Evolutionary conservation across 2,888 invertebrate genomes (phyloP).

Genomic region (Hydriomena furcata): DNA sequence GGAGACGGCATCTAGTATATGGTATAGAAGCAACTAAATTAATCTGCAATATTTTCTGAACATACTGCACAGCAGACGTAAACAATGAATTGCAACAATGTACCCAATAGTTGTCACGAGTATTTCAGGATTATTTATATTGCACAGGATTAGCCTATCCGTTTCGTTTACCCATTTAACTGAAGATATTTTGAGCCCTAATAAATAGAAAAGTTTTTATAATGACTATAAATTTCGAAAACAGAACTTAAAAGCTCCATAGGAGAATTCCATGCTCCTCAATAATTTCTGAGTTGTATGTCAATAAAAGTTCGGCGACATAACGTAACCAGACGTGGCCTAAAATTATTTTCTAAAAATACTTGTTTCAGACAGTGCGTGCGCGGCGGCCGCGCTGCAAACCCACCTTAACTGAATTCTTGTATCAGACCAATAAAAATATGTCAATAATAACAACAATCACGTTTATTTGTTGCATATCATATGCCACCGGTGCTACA

Average conservation of each 20-base stretch:
- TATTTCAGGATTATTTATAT: too few relatives aligned
- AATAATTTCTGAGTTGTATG: slow-evolving; percentile 8
- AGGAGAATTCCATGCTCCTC: not conserved
- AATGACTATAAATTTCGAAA: not conserved
- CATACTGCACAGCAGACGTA: too few relatives aligned
- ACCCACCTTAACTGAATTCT: slow-evolving; percentile 41
- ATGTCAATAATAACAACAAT: slow-evolving; percentile 42
- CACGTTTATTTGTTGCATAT: slow-evolving; percentile 41
- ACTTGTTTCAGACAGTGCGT: slow-evolving; percentile 60
- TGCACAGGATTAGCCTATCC: too few relatives aligned
- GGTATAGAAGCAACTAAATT: too few relatives aligned
- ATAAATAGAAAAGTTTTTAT: too few relatives aligned
- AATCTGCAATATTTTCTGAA: too few relatives aligned
- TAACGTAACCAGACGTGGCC: slow-evolving; percentile 51
- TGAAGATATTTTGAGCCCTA: too few relatives aligned
- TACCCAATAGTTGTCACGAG: too few relatives aligned
- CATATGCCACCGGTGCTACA: slow-evolving; percentile 36
- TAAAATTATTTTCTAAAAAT: slow-evolving; percentile 81
- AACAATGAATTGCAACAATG: too few relatives aligned
- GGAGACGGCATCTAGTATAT: slow-evolving; percentile 41
- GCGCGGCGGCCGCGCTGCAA: slow-evolving; percentile 57
- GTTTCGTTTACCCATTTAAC: too few relatives aligned
- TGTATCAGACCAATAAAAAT: slow-evolving; percentile 38
- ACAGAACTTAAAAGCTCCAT: not conserved
- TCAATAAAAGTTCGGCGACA: slow-evolving; percentile 25